Conservation (phyloP, 2,113 vertebrate genomes). For the Hippoglossus stenolepis region DNA sequence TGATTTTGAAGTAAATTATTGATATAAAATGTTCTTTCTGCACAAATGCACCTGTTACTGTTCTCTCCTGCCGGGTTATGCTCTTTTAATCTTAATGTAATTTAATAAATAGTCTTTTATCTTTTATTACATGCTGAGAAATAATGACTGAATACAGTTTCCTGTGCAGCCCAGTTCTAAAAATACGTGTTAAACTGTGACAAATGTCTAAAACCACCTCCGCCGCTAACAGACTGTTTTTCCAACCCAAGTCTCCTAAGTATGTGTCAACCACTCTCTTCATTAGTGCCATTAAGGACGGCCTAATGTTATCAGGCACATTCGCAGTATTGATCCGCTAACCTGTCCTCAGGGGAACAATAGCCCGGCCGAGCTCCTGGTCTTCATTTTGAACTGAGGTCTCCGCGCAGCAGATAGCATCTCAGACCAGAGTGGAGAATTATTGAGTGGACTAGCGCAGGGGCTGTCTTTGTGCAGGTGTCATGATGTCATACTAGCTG, state of each 20-base stretch:
- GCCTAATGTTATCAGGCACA: conserved; percentile 72
- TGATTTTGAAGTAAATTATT: not conserved
- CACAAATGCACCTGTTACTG: not conserved
- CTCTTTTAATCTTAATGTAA: not conserved
- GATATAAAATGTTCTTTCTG: not conserved
- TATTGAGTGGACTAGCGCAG: conserved; percentile 56
- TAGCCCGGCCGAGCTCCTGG: conserved; percentile 30
- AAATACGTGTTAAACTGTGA: not conserved
- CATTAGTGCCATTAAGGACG: conserved; percentile 73
- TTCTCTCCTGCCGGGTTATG: not conserved
- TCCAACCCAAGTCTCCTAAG: conserved; percentile 39
- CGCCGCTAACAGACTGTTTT: conserved; percentile 39
- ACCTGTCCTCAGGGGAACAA: conserved; percentile 52
- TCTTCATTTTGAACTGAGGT: conserved; percentile 45
- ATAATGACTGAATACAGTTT: not conserved
- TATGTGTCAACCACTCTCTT: conserved; percentile 70
- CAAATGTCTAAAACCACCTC: not conserved
- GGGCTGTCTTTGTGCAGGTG: conserved; percentile 64
- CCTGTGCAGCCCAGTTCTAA: not conserved
- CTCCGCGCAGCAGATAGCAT: conserved; percentile 16
- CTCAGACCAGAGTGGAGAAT: conserved; percentile 21
- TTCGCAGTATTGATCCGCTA: conserved; percentile 63
- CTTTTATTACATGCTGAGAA: not conserved
- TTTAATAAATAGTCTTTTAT: not conserved
- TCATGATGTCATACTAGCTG: conserved; percentile 67